phyloP scores from a whole-genome alignment of 35 echinoderm and acorn worm genomes.

The Strongylocentrotus purpuratus region DNA sequence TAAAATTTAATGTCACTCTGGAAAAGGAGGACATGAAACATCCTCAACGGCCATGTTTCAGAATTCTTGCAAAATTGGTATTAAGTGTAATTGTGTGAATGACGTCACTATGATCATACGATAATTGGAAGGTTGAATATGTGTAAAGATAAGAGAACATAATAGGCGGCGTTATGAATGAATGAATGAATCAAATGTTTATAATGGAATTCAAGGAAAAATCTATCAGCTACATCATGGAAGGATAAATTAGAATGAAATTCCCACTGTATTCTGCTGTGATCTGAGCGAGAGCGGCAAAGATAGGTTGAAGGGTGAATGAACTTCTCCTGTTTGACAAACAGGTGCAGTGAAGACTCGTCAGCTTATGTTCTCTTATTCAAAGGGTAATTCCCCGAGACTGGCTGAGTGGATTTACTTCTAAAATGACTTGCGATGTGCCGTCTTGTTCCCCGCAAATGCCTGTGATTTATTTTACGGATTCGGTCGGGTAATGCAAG shows the following conservation, averaged over 20 bases:
- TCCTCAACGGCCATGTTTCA: too few species aligned
- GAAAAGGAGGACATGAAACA: too few species aligned
- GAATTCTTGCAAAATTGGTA: too few species aligned
- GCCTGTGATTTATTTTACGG: neutral
- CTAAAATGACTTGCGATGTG: constrained; percentile 2
- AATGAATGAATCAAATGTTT: neutral
- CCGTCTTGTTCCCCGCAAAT: neutral
- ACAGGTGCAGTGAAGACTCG: neutral
- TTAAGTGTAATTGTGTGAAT: neutral
- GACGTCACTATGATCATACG: neutral
- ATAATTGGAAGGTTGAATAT: neutral
- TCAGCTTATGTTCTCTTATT: constrained; percentile 18
- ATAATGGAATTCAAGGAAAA: neutral
- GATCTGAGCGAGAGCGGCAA: neutral
- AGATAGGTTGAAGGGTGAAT: neutral
- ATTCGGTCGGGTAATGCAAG: neutral
- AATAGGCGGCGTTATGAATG: neutral
- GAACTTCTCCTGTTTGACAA: neutral
- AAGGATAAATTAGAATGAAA: neutral
- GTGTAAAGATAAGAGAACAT: neutral
- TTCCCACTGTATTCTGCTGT: neutral
- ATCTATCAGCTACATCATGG: neutral
- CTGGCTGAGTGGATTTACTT: neutral
- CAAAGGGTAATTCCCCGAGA: neutral
- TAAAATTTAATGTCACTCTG: too few species aligned